Conservation (phyloP, 2,113 vertebrate species). For the Upupa epops region DNA sequence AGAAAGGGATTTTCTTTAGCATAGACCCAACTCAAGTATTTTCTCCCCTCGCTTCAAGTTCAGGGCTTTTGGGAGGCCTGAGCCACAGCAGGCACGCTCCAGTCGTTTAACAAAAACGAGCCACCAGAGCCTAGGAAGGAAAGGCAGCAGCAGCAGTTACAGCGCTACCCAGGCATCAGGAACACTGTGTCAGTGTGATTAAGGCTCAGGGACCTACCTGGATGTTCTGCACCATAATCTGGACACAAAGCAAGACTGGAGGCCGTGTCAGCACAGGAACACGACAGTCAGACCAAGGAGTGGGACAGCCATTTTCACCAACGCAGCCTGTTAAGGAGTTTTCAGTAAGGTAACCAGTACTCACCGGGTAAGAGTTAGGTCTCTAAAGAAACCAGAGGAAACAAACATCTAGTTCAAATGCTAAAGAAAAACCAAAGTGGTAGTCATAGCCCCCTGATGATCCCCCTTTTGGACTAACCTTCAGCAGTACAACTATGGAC, state of each 20-base stretch:
- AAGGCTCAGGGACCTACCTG: neutral
- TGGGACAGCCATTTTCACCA: too few relatives aligned
- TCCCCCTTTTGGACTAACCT: neutral
- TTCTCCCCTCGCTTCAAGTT: neutral
- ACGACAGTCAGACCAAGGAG: rapidly evolving
- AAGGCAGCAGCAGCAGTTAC: neutral
- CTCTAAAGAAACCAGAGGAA: neutral
- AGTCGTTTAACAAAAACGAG: neutral
- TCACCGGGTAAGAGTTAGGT: neutral
- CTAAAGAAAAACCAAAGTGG: neutral
- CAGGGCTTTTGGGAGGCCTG: neutral
- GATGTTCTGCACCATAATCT: neutral
- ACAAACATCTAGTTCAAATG: neutral
- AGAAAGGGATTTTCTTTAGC: neutral
- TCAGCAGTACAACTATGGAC: neutral
- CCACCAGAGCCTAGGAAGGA: rapidly evolving
- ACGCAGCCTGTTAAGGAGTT: too few relatives aligned
- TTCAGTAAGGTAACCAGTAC: neutral
- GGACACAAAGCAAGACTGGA: neutral
- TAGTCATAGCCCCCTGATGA: rapidly evolving
- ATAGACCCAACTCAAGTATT: rapidly evolving
- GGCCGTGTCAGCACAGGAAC: rapidly evolving
- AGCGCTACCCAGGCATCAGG: neutral
- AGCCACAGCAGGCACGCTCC: neutral
- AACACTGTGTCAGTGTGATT: rapidly evolving